Conservation (phyloP, 2,888 invertebrate genomes). For the Trachelus stipa region DNA sequence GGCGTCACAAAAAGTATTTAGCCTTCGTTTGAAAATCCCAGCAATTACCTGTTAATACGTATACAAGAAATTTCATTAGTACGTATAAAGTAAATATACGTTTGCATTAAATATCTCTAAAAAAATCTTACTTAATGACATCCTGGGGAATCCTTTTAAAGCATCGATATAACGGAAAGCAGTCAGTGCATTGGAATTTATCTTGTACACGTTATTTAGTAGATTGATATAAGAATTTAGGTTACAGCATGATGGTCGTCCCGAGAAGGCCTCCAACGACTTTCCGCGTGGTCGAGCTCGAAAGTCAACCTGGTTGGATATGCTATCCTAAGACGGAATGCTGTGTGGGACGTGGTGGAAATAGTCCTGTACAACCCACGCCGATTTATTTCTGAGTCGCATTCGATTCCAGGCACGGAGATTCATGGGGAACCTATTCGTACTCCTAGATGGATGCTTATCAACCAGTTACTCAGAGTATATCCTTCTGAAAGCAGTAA, state of each 20-base stretch:
- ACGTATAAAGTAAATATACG: neutral
- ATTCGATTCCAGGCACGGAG: neutral
- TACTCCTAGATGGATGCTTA: neutral
- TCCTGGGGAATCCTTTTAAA: neutral
- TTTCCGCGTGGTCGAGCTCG: neutral
- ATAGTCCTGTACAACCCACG: conserved; percentile 2
- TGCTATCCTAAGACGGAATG: neutral
- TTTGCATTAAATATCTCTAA: neutral
- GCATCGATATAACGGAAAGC: neutral
- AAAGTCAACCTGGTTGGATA: neutral
- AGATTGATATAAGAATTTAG: neutral
- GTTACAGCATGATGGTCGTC: neutral
- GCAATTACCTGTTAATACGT: neutral
- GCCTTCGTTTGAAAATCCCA: neutral
- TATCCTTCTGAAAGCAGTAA: neutral
- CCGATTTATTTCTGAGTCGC: neutral
- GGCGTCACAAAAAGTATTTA: neutral
- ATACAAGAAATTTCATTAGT: too few species aligned
- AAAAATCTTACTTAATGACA: neutral
- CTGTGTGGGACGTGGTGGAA: conserved; percentile 3
- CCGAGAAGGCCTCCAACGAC: neutral
- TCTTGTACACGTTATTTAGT: neutral
- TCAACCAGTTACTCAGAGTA: neutral
- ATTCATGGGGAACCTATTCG: neutral
- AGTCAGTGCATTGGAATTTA: neutral